phyloP scores from a whole-genome alignment of 1,140 invertebrate species.

The Eueides isabella region DNA sequence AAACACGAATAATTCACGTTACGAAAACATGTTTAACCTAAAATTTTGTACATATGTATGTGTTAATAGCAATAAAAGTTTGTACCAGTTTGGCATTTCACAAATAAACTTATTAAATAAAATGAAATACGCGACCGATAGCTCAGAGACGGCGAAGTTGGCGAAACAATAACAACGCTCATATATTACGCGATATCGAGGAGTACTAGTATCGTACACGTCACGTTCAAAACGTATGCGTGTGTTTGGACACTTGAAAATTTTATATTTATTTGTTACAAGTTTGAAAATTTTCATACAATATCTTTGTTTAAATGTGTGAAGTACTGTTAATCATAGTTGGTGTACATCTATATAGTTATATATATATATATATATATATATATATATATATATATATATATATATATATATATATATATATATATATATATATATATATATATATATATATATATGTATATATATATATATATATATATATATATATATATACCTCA shows the following conservation, averaged over 20 bases:
- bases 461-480: no score
- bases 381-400: no score
- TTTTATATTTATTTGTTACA: conserved; percentile 8
- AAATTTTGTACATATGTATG: background rate
- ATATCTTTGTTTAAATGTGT: no score
- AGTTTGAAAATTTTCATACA: background rate
- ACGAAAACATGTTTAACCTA: background rate
- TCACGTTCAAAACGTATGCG: conserved; percentile 18
- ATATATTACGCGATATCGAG: conserved; percentile 28
- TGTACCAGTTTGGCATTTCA: conserved; percentile 35
- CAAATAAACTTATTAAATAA: conserved; percentile 44
- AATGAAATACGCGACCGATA: conserved; percentile 44
- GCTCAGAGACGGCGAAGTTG: conserved; percentile 38
- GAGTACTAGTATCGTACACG: conserved; percentile 1
- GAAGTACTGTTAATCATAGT: background rate
- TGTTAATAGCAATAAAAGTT: conserved; percentile 34
- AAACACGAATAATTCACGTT: background rate
- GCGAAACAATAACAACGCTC: conserved; percentile 39
- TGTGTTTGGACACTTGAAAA: background rate
- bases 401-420: no score
- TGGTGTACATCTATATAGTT: background rate
- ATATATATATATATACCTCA: no score
- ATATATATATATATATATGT: no score
- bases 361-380: no score
- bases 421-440: no score